Percentiles rank a stretch among this genome's conserved stretches.
Evolutionary conservation across 2,797 vertebrate species (phyloP).

Genomic region (Morus bassanus): DNA sequence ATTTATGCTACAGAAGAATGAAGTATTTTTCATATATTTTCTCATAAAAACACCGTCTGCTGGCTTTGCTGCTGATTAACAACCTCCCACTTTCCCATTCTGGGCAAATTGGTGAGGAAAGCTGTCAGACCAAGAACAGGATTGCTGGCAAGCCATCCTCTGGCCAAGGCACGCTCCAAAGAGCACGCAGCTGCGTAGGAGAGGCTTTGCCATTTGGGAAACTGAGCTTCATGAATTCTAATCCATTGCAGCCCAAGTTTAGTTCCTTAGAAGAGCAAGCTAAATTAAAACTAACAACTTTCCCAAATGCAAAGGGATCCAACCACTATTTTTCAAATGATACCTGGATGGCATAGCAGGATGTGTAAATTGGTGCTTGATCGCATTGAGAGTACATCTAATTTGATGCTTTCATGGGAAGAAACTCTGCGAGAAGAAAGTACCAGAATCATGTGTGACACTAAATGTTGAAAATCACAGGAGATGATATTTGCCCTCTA

Average conservation of each 20-base stretch:
- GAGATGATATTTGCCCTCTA: background rate
- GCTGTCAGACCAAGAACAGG: slow-evolving; percentile 28
- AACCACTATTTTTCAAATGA: background rate
- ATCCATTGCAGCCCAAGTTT: background rate
- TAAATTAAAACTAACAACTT: slow-evolving; percentile 32
- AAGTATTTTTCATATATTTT: background rate
- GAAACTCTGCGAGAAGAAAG: background rate
- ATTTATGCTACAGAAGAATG: background rate
- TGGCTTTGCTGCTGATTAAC: slow-evolving; percentile 39
- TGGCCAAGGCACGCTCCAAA: background rate
- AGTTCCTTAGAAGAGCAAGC: background rate
- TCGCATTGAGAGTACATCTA: background rate
- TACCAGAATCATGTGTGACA: background rate
- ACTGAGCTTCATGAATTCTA: background rate
- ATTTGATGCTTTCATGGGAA: background rate
- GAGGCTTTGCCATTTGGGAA: slow-evolving; percentile 8
- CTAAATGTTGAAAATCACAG: background rate
- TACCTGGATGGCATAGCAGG: background rate
- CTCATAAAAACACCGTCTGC: slow-evolving; percentile 1
- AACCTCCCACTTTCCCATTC: slow-evolving; percentile 25
- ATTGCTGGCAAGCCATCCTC: slow-evolving; percentile 6
- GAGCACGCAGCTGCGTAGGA: background rate
- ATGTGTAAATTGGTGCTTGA: background rate
- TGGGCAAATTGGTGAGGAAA: background rate
- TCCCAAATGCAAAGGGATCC: background rate